These are phyloP conservation scores for Gibbula magus DNA, from an alignment of 2,888 invertebrate genomes.

Conservation along the genomic window DNA sequence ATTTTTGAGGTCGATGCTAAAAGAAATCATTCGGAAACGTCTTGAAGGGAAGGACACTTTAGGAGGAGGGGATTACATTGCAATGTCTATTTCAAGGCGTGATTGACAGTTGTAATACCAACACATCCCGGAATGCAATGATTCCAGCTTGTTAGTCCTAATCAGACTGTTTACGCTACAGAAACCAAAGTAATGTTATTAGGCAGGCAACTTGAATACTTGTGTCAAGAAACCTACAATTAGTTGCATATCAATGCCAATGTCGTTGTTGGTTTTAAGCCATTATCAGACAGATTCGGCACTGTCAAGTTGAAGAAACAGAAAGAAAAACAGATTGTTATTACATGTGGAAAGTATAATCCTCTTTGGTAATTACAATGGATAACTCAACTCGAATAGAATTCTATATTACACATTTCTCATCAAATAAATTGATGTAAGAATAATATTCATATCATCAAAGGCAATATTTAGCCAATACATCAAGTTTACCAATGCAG, in stretches of 20 bases:
- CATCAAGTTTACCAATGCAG: no score
- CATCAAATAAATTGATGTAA: no score
- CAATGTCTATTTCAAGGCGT: constrained; percentile 9
- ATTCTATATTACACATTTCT: no score
- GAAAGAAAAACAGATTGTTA: not conserved
- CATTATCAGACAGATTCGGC: constrained; percentile 6
- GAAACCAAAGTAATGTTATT: constrained; percentile 14
- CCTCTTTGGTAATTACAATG: no score
- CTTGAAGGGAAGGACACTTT: not conserved
- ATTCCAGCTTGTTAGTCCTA: constrained; percentile 9
- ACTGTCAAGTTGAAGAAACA: not conserved
- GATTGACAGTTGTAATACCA: constrained; percentile 4
- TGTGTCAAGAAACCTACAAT: constrained; percentile 17
- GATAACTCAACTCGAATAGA: no score
- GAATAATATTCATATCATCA: no score
- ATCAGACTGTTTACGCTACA: constrained; percentile 21
- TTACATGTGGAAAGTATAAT: no score
- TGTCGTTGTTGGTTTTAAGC: not conserved
- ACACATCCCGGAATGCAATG: not conserved
- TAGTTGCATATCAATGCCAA: constrained; percentile 16
- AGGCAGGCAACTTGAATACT: constrained; percentile 14
- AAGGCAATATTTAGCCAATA: no score
- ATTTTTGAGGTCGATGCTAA: constrained; percentile 5
- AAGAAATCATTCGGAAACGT: constrained; percentile 1
- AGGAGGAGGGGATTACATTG: constrained; percentile 4